Base-by-base conservation (phyloP, 1,140 invertebrate genomes). In the Aphidius ervi region DNA sequence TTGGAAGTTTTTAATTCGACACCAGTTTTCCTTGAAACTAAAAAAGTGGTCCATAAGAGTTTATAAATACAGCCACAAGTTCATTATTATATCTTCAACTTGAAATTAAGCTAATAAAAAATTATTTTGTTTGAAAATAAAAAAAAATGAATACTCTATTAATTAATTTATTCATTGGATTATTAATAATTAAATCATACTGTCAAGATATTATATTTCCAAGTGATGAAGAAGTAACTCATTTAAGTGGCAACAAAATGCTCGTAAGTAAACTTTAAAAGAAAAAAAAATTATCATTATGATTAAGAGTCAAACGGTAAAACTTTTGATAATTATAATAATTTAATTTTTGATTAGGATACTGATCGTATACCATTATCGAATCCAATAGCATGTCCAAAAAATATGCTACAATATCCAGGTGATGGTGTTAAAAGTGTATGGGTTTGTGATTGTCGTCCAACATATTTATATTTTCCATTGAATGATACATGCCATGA, bases 381-480 rank as follows among this genome's bases (percentile, higher is more conserved):
- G 56, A 73, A 81, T 45, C 84, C 85, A 9, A 74, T 76, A 0
- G 74, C 69, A 62, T 89, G 87, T 69, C 77, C 82, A 9, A 73
- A 81, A 50, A 83, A 86, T 65, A 86, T 88, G 74, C 66, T 86
- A 8, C 79, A 82, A 3, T 88, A 87, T 70, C 84, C 85, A 0
- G 85, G 85, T 2, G 81, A 85, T 64, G 62, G 69, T 9, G 82
- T 83, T 57, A 74, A 73, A 58, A 80, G 82, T 48, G 80, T 84
- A 64, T 86, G 85, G 83, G 82, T 87, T 31, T 90, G 87, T 61
- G 87, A 89, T 61, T 90, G 88, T 68, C 82, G 76, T 59, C 79
- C 83, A 62, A 83, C 78, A 58, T 83, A 81, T 63, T 54, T 89
- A 2, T 89, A 85, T 67, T 82, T 87, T 65, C 83, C 87, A 9